Evolutionary conservation across 2,113 vertebrate genomes (phyloP), one percentile per base, ranked within the genome.

Genomic region (Nymphicus hollandicus): DNA sequence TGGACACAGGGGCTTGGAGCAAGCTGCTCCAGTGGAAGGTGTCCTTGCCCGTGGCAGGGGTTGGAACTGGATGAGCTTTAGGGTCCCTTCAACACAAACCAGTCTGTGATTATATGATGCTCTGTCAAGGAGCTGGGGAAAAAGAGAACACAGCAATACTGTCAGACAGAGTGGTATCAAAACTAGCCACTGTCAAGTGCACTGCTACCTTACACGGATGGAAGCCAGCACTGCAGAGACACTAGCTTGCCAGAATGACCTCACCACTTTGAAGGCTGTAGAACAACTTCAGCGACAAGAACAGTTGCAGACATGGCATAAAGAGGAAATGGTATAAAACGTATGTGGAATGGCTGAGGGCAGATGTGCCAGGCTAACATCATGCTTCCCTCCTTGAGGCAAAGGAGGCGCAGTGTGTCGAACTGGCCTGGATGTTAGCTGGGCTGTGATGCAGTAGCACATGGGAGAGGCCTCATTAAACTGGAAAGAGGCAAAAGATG

Each of bases 401-500:
- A 44, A 31, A 39, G 63, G 28, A 44, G 47, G 47, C 0, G 0
- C 10, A 3, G 16, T 8, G 7, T 10, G 17, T 41, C 29, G 8
- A 25, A 41, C 15, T 11, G 9, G 22, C 7, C 47, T 19, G 49
- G 11, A 33, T n/a, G 66, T 46, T 17, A 77, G 60, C 61, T 61
- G 8, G 7, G 43, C 29, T 60, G 37, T 44, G 27, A 33, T 23
- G 31, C 53, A 47, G 50, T 3, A 43, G 63, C 43, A 60, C 39
- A 17, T 2, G 20, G 47, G 50, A 61, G 11, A 31, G 23, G 18
- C 5, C 29, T 18, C n/a, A 3, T 25, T 27, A 44, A 13, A 35
- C 3, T 2, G 18, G 43, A 18, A 17, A 87, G 55, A 60, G 53
- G 43, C 58, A 44, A 14, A 43, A 31, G 7, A 17, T 7, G 12